phyloP scores from a whole-genome alignment of 2,797 vertebrate genomes.

The Oryzias sinensis region DNA sequence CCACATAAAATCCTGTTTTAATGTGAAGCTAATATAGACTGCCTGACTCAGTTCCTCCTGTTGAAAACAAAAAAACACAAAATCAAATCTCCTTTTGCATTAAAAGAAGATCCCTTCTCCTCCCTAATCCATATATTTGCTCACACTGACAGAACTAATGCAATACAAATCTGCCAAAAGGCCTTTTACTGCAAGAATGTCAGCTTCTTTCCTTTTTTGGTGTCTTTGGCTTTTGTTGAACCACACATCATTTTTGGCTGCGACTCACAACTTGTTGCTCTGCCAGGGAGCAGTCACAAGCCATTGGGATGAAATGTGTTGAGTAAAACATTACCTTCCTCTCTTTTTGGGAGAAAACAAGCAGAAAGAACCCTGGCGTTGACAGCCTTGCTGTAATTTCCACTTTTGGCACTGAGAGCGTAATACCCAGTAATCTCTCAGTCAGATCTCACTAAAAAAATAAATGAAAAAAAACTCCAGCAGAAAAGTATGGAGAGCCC shows the following conservation, averaged over 20 bases:
- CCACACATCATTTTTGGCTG: conserved; percentile 52
- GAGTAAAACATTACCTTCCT: conserved; percentile 62
- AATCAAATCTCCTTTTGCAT: conserved; percentile 47
- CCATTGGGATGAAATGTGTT: conserved; percentile 56
- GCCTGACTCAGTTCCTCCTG: conserved; percentile 2
- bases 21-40: conserved; percentile 13
- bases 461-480: conserved; percentile 28
- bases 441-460: conserved; percentile 59
- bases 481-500: conserved; percentile 20
- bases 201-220: conserved; percentile 45
- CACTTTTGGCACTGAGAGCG: conserved; percentile 69
- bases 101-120: conserved; percentile 34
- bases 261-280: conserved; percentile 53
- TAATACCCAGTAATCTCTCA: conserved; percentile 65
- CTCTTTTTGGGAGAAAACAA: conserved; percentile 55
- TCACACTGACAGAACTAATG: conserved; percentile 54
- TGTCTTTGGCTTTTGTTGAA: conserved; percentile 45
- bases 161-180: conserved; percentile 64
- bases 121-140: conserved; percentile 44
- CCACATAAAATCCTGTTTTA: conserved; percentile 38
- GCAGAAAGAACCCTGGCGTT: conserved; percentile 61
- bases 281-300: conserved; percentile 67
- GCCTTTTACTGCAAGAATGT: conserved; percentile 69
- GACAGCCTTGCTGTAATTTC: conserved; percentile 61
- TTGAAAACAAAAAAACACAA: conserved; percentile 2